phyloP scores from a whole-genome alignment of 2,113 vertebrate genomes.

The Xiphophorus hellerii region DNA sequence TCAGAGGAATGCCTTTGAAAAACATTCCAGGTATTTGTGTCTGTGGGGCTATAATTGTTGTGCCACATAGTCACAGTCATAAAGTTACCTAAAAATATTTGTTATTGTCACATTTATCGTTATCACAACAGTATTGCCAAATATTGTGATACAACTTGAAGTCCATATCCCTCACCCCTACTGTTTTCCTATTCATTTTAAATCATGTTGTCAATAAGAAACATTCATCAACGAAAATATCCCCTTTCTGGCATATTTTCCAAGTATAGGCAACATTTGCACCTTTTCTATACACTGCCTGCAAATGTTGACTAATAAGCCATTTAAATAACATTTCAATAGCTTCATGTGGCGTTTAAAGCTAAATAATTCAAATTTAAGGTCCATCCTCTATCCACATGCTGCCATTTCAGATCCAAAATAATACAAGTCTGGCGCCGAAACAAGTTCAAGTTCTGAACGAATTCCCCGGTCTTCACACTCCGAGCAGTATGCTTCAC shows the following conservation, averaged over 20 bases:
- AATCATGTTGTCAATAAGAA: background rate
- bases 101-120: too few species aligned
- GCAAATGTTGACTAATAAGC: background rate
- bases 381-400: constrained; percentile 49
- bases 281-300: background rate
- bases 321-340: background rate
- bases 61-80: too few species aligned
- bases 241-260: background rate
- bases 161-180: too few species aligned
- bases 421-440: constrained; percentile 23
- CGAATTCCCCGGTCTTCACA: constrained; percentile 24
- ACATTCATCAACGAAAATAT: too few species aligned
- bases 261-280: background rate
- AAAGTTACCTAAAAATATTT: too few species aligned
- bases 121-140: too few species aligned
- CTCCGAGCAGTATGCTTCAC: constrained; percentile 22
- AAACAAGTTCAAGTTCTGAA: constrained; percentile 40
- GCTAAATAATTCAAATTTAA: constrained; percentile 12
- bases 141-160: too few species aligned
- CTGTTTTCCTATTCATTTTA: background rate
- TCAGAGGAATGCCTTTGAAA: too few species aligned
- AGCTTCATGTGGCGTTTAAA: background rate
- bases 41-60: too few species aligned
- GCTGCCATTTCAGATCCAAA: constrained; percentile 48
- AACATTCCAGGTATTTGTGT: too few species aligned